Evolutionary conservation across 2,113 vertebrate genomes (phyloP), one percentile per base, ranked within the genome.

Genomic region (Vidua chalybeata): DNA sequence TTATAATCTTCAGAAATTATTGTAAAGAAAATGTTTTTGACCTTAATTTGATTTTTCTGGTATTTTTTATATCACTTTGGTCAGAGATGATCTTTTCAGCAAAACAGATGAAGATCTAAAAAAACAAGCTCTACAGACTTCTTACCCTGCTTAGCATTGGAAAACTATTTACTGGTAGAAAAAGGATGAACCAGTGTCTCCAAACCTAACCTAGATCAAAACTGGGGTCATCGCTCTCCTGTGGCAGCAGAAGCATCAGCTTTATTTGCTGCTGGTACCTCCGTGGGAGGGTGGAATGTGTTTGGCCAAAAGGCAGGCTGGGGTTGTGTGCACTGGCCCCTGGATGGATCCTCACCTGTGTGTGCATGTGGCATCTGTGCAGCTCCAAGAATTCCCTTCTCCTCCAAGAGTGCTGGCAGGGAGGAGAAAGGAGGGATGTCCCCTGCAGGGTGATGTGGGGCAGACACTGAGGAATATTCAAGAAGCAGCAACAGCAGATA

Each of bases 221-320:
- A 63, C 37, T 19, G 22, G 7, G 10, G 7, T 58, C 26, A 62
- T 54, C 37, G 15, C 7, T 52, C 22, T 22, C 7, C 11, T 16
- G 27, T 4, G 46, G 20, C 0, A 0, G 31, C 24, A 86, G 30
- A 74, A 90, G 11, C 0, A 2, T 24, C n/a, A 66, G 33, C 9
- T 78, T 45, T 58, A 19, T 74, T 78, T 8, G 2, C 23, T 59
- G 35, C 33, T 51, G 35, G 26, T 46, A n/a, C 19, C 21, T 55
- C 37, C 19, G 7, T 16, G 30, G 15, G 13, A 55, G 11, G 13
- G 15, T 24, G 48, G 13, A 23, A 58, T 0, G 0, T 30, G 37
- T 41, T 61, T 13, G 31, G n/a, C 63, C 3, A 4, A 58, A 91
- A 71, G 31, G 11, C 31, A 87, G 61, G 61, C 6, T 33, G 73